These are phyloP conservation scores for Microplitis mediator DNA, from an alignment of 1,140 invertebrate genomes.

Conservation along the genomic window DNA sequence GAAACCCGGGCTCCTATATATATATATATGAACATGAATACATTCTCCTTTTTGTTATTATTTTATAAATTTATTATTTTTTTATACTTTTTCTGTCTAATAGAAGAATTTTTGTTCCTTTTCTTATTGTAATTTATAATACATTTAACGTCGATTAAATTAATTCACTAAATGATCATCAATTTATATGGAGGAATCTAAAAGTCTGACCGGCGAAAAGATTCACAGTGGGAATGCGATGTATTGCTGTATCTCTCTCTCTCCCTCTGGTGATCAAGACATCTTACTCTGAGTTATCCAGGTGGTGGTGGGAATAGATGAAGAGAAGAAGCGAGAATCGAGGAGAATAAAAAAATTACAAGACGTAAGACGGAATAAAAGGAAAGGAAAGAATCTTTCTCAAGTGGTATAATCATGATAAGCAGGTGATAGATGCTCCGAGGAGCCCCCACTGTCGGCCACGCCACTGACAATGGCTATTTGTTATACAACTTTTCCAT, in stretches of 20 bases:
- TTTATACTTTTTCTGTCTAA: constrained; percentile 9
- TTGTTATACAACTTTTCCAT: constrained; percentile 58
- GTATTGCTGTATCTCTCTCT: not conserved
- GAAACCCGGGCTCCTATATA: constrained; percentile 30
- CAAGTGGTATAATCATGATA: constrained; percentile 63
- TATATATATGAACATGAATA: not conserved
- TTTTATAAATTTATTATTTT: constrained; percentile 27
- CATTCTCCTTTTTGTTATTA: not conserved
- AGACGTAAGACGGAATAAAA: constrained; percentile 10
- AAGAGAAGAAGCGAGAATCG: constrained; percentile 22
- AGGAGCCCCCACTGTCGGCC: constrained; percentile 51
- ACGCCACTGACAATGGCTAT: constrained; percentile 60
- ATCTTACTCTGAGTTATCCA: constrained; percentile 36
- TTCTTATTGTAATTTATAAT: constrained; percentile 1
- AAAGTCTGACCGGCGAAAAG: not conserved
- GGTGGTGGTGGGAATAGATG: constrained; percentile 15
- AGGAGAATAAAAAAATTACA: constrained; percentile 28
- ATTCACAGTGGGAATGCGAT: constrained; percentile 6
- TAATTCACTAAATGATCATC: constrained; percentile 16
- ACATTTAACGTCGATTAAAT: constrained; percentile 15
- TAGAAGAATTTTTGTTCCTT: not conserved
- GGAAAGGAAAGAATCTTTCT: constrained; percentile 29
- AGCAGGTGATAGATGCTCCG: constrained; percentile 63
- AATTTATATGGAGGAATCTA: constrained; percentile 7
- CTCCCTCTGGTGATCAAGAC: constrained; percentile 29